These are phyloP conservation scores for Pimephales promelas DNA, from an alignment of 2,113 vertebrate genomes.

Conservation along the genomic window DNA sequence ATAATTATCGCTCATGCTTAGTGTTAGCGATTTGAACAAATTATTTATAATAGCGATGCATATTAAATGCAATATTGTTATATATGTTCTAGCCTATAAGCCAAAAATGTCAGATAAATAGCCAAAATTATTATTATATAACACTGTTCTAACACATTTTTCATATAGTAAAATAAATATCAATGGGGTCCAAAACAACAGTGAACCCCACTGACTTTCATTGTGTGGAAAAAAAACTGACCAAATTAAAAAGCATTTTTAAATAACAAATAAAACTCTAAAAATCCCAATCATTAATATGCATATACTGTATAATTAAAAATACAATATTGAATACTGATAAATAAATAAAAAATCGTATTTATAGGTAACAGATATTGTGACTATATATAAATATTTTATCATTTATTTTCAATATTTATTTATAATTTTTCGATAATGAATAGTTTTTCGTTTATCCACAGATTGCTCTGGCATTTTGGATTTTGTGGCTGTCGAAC, in stretches of 20 bases:
- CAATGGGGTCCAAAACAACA: too few relatives aligned
- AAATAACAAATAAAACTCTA: neutral
- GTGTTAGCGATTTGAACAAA: neutral
- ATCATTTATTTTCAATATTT: neutral
- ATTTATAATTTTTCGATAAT: neutral
- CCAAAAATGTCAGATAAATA: neutral
- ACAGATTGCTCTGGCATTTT: conserved; percentile 75
- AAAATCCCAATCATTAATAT: neutral
- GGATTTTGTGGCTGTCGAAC: conserved; percentile 74
- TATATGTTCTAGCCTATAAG: neutral
- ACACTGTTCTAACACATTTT: neutral
- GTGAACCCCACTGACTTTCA: too few relatives aligned
- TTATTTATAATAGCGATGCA: neutral
- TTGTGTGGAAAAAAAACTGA: too few relatives aligned
- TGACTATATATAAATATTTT: neutral
- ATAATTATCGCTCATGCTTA: neutral
- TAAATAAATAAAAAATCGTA: too few relatives aligned
- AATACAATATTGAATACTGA: too few relatives aligned
- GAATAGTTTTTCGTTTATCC: conserved; percentile 22
- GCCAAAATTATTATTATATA: too few relatives aligned
- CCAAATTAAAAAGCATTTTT: too few relatives aligned
- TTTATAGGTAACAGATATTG: too few relatives aligned
- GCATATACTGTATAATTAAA: too few relatives aligned
- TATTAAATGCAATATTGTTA: neutral
- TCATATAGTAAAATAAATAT: neutral